phyloP scores from a whole-genome alignment of 2,888 invertebrate genomes.

The Leucophora obtusa region DNA sequence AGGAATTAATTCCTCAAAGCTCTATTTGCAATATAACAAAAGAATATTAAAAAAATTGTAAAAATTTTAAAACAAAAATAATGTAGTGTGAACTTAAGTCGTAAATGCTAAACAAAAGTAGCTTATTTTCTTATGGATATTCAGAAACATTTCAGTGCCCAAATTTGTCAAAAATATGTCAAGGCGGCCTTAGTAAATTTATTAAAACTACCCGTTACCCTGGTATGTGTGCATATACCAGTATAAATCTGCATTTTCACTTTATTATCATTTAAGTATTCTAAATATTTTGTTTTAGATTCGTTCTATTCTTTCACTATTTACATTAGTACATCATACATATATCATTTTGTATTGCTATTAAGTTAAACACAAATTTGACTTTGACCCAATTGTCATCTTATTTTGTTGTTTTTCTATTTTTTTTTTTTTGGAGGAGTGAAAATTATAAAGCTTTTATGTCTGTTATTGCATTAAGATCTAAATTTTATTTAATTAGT shows the following conservation, averaged over 20 bases:
- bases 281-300: conserved; percentile 44
- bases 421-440: conserved; percentile 19
- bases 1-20: too few relatives aligned
- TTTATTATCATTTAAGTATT: conserved; percentile 38
- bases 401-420: conserved; percentile 1
- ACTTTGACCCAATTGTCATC: conserved; percentile 59
- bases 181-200: too few relatives aligned
- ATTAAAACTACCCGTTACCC: too few relatives aligned
- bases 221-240: too few relatives aligned
- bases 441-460: conserved; percentile 31
- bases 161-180: too few relatives aligned
- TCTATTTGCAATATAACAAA: too few relatives aligned
- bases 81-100: too few relatives aligned
- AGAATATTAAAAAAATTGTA: too few relatives aligned
- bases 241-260: conserved; percentile 1
- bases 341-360: conserved; percentile 32
- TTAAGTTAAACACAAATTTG: conserved; percentile 58
- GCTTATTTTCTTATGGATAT: too few relatives aligned
- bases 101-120: too few relatives aligned
- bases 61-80: too few relatives aligned
- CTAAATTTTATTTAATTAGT: conserved; percentile 46
- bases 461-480: conserved; percentile 38
- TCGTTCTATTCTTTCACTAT: conserved; percentile 24
- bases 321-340: conserved; percentile 7
- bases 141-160: too few relatives aligned